Percentiles rank a stretch among this genome's conserved stretches.
These are phyloP conservation scores for Mechanitis messenoides DNA, from an alignment of 2,888 invertebrate genomes.

Conservation along the genomic window DNA sequence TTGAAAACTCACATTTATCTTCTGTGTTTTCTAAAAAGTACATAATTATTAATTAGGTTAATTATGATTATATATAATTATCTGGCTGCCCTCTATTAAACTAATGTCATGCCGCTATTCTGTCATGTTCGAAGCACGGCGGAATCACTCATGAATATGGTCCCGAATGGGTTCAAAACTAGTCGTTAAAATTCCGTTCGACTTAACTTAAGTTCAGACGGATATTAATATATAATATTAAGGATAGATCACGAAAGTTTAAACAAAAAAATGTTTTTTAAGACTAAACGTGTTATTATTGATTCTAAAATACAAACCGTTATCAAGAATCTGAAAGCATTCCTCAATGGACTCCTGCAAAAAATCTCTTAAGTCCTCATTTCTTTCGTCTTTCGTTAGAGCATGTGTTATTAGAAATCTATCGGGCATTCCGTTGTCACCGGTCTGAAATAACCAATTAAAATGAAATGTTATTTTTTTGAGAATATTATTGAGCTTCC, in stretches of 20 bases:
- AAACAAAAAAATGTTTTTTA: too few relatives aligned
- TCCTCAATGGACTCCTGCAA: constrained; percentile 82
- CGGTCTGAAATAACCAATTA: constrained; percentile 59
- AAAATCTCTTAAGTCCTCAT: constrained; percentile 81
- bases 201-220: too few relatives aligned
- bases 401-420: constrained; percentile 78
- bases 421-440: constrained; percentile 80
- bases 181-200: too few relatives aligned
- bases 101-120: too few relatives aligned
- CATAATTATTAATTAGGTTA: background rate
- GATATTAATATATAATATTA: too few relatives aligned
- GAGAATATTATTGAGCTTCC: background rate
- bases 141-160: too few relatives aligned
- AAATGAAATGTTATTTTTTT: too few relatives aligned
- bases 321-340: constrained; percentile 80
- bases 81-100: too few relatives aligned
- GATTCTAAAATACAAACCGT: constrained; percentile 43
- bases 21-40: constrained; percentile 65
- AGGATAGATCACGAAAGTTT: too few relatives aligned
- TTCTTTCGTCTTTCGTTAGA: constrained; percentile 78
- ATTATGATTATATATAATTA: background rate
- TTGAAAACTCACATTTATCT: constrained; percentile 81
- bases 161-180: too few relatives aligned
- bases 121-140: too few relatives aligned
- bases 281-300: too few relatives aligned